phyloP scores from a whole-genome alignment of 2,888 invertebrate species.

The Parapristionchus giblindavisi region DNA sequence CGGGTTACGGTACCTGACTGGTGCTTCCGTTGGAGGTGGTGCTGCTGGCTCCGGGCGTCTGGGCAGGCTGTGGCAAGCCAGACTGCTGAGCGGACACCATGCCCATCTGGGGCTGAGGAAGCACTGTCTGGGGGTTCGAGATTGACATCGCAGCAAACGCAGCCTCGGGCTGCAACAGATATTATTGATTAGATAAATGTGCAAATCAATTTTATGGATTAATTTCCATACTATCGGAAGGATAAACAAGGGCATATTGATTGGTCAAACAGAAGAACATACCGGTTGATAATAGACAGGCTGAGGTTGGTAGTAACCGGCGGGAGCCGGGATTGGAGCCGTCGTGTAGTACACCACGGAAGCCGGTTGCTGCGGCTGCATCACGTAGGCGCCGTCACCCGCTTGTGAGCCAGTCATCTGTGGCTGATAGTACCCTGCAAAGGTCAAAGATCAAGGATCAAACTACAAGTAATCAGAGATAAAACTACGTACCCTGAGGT shows the following conservation, averaged over 20 bases:
- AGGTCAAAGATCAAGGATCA: too few relatives aligned
- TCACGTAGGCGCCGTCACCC: too few relatives aligned
- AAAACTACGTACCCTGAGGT: too few relatives aligned
- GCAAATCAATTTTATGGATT: background rate
- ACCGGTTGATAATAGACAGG: conserved; percentile 33
- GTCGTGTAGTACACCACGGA: background rate
- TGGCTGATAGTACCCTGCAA: too few relatives aligned
- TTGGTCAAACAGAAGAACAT: background rate
- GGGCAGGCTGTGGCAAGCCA: conserved; percentile 5
- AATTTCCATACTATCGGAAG: too few relatives aligned
- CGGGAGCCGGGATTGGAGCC: background rate
- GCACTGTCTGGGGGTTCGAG: conserved; percentile 16
- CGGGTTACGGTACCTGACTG: too few relatives aligned
- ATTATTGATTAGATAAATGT: background rate
- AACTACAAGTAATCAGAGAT: too few relatives aligned
- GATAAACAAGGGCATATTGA: too few relatives aligned
- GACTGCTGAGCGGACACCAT: too few relatives aligned
- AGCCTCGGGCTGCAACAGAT: conserved; percentile 27
- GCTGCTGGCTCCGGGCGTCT: conserved; percentile 36
- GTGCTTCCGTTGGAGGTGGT: conserved; percentile 30
- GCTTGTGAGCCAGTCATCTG: too few relatives aligned
- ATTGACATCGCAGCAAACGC: conserved; percentile 29
- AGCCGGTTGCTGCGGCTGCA: conserved; percentile 13
- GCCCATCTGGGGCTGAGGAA: conserved; percentile 15
- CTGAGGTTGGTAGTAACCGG: conserved; percentile 19